Evolutionary conservation across 2,888 invertebrate species (phyloP).

Genomic region (Metalampra italica): DNA sequence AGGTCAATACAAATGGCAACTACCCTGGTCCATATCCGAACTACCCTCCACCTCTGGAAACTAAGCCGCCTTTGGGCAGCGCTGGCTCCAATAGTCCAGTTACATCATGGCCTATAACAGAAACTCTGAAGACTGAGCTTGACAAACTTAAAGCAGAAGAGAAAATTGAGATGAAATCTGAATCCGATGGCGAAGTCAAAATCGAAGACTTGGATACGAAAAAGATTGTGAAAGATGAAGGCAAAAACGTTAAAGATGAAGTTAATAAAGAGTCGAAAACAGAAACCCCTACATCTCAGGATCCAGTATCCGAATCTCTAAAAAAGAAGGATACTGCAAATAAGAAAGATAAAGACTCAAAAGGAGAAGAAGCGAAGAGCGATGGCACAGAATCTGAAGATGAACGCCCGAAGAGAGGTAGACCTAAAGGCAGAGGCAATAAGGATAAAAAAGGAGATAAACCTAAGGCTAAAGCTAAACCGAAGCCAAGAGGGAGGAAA

Average conservation of each 20-base stretch:
- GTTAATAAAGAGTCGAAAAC: slow-evolving; percentile 19
- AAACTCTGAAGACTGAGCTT: slow-evolving; percentile 59
- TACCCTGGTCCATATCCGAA: slow-evolving; percentile 49
- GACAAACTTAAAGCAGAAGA: slow-evolving; percentile 67
- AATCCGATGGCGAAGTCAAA: slow-evolving; percentile 74
- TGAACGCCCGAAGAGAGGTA: slow-evolving; percentile 48
- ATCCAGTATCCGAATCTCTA: slow-evolving; percentile 25
- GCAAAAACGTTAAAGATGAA: slow-evolving; percentile 30
- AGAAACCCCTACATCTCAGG: slow-evolving; percentile 28
- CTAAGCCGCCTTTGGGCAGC: slow-evolving; percentile 61
- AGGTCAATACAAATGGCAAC: slow-evolving; percentile 35
- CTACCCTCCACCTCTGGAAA: slow-evolving; percentile 54
- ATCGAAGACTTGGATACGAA: slow-evolving; percentile 73
- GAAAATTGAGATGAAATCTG: slow-evolving; percentile 68
- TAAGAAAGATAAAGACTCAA: slow-evolving; percentile 34
- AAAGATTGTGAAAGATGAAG: slow-evolving; percentile 63
- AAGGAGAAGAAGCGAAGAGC: slow-evolving; percentile 35
- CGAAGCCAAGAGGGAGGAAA: slow-evolving; percentile 64
- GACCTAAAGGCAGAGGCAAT: slow-evolving; percentile 45
- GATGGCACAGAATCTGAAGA: slow-evolving; percentile 55
- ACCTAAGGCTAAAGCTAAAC: slow-evolving; percentile 50
- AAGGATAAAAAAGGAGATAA: slow-evolving; percentile 55
- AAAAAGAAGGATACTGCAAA: slow-evolving; percentile 18
- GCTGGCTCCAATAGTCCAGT: slow-evolving; percentile 59
- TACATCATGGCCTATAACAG: slow-evolving; percentile 65